Percentiles rank a stretch among this genome's conserved stretches.
These are phyloP conservation scores for Phalacrocorax aristotelis DNA, from an alignment of 2,113 vertebrate genomes.

Conservation along the genomic window DNA sequence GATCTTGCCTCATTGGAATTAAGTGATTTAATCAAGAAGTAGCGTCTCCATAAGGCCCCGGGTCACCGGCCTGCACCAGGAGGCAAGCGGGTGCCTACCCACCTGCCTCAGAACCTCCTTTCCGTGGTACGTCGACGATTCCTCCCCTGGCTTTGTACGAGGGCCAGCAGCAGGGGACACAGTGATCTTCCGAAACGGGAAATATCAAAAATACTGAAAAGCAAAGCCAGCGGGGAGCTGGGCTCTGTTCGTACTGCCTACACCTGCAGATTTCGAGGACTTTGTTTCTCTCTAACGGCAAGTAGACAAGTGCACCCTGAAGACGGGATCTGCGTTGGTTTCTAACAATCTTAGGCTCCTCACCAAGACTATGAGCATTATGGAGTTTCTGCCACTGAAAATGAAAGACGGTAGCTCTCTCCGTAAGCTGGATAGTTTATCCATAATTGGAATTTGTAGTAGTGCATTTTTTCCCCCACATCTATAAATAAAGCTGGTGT, in stretches of 20 bases:
- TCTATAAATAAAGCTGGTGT: slow-evolving; percentile 38
- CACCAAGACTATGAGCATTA: neutral
- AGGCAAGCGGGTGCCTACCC: neutral
- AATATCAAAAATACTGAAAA: neutral
- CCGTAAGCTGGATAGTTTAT: slow-evolving; percentile 10
- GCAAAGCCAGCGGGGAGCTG: neutral
- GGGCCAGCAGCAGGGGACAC: neutral
- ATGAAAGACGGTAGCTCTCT: neutral
- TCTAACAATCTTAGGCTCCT: neutral
- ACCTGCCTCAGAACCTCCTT: neutral
- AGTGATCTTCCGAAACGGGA: neutral
- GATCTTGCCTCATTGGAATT: neutral
- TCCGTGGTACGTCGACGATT: neutral
- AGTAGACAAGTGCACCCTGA: accelerated
- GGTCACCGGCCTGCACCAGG: neutral
- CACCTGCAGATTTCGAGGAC: neutral
- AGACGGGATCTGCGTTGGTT: neutral
- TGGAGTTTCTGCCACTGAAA: neutral
- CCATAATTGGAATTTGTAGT: slow-evolving; percentile 34
- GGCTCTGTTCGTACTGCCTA: neutral
- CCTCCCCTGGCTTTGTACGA: neutral
- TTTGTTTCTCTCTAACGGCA: neutral
- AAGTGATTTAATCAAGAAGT: neutral
- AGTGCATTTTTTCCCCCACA: neutral
- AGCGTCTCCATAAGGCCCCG: accelerated